Conservation (phyloP, 2,888 invertebrate species). For the Tipula helvola region DNA sequence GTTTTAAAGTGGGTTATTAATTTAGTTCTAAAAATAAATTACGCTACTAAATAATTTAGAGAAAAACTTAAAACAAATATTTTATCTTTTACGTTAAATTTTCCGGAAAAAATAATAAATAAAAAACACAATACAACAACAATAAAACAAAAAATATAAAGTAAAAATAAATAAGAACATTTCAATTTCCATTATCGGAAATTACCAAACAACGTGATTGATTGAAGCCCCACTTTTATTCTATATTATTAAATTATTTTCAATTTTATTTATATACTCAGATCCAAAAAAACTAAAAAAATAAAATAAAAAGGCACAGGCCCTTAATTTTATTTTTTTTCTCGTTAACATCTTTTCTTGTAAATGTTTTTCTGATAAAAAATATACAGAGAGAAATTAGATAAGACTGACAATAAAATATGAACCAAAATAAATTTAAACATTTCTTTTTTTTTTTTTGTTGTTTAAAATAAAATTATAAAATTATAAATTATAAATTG, state of each 20-base stretch:
- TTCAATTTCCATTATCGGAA: neutral
- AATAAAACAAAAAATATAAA: neutral
- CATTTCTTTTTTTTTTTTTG: neutral
- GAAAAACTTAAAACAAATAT: neutral
- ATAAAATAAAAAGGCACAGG: neutral
- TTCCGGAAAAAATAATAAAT: neutral
- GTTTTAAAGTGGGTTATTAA: neutral
- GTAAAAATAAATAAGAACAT: neutral
- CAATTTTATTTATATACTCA: neutral
- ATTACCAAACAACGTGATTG: neutral
- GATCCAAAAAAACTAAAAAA: neutral
- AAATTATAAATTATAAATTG: neutral
- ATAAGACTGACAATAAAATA: neutral
- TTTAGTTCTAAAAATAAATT: neutral
- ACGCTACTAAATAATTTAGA: neutral
- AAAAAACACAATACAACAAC: neutral
- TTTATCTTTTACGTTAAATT: neutral
- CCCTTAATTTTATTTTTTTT: neutral
- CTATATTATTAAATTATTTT: neutral
- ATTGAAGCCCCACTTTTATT: neutral
- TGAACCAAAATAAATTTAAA: neutral
- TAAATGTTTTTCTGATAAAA: neutral
- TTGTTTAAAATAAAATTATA: neutral
- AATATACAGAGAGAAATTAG: conserved; percentile 4
- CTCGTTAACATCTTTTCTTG: neutral